Evolutionary conservation across 2,888 invertebrate species (phyloP), one percentile per base, ranked within the genome.

Genomic region (Cheilosia variabilis): DNA sequence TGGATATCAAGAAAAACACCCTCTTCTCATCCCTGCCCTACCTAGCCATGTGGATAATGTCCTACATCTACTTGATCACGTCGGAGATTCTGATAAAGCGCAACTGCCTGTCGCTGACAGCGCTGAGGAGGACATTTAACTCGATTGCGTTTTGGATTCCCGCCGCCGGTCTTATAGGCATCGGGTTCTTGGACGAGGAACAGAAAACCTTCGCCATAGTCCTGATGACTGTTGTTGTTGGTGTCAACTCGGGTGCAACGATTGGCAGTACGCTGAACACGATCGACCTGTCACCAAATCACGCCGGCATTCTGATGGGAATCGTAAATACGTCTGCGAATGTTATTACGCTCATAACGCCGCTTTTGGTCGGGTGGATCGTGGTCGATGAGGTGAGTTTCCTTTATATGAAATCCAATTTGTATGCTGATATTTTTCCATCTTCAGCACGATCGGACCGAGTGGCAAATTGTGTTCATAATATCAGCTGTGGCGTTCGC

Each of bases 281-380:
- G 73, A 94, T 96, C 81, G 96, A 96, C 89, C 92, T 96, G 63
- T 94, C 95, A 0, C 95, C 95, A 0, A 95, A 94, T 87, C 95
- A 94, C 89, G 94, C 96, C 0, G 95, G 95, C 2, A 93, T 94
- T 5, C 90, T 95, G 17, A 95, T 96, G 95, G 96, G 95, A 0
- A 93, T 96, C 55, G 94, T 94, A 0, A 96, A 95, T 89, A 94
- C 94, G 0, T 91, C 93, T 0, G 94, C 95, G 0, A 95, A 94
- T 89, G 89, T 94, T 10, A 93, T 94, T 73, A 94, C 95, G 1
- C 93, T 96, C 60, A 80, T 95, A 0, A 95, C 95, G 0, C 95
- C 96, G 0, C 89, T 95, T 0, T 88, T 94, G 7, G 94, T 94
- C 0, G 94, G 94, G 2, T 81, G 93, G 1, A 92, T 96, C 13